Evolutionary conservation across 2,888 invertebrate genomes (phyloP).

Genomic region (Cantharis rustica): DNA sequence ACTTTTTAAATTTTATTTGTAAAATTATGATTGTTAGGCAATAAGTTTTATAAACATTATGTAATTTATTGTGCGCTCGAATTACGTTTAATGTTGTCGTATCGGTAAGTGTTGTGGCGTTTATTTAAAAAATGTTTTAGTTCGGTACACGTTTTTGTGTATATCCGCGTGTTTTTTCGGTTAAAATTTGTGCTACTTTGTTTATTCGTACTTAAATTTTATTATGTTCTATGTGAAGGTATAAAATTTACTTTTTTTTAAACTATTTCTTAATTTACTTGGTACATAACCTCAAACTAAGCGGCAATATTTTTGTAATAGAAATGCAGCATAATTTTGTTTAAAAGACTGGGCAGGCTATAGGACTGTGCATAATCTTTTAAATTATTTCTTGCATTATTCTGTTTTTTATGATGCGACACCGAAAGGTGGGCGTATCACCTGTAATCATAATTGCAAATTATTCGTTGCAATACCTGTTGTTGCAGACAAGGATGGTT

Average conservation of each 20-base stretch:
- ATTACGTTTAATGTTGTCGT: neutral
- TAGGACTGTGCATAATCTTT: neutral
- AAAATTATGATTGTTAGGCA: slow-evolving; percentile 6
- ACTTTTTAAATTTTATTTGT: slow-evolving; percentile 2
- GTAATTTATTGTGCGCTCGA: neutral
- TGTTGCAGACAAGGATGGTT: neutral
- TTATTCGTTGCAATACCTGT: neutral
- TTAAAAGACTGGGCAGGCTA: neutral
- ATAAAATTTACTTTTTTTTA: slow-evolving; percentile 12
- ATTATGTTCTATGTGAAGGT: slow-evolving; percentile 29
- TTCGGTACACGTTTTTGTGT: slow-evolving; percentile 21
- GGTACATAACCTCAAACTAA: slow-evolving; percentile 29
- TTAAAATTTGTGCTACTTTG: neutral
- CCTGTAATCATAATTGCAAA: neutral
- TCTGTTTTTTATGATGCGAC: neutral
- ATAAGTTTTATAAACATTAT: slow-evolving; percentile 1
- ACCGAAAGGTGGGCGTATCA: neutral
- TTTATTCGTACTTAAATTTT: slow-evolving; percentile 7
- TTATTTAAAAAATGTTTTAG: slow-evolving; percentile 24
- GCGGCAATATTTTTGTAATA: neutral
- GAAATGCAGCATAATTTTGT: neutral
- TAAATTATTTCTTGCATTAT: neutral
- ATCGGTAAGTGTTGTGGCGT: slow-evolving; percentile 9
- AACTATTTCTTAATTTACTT: slow-evolving; percentile 6
- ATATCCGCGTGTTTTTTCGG: neutral